Percentiles rank a stretch among this genome's conserved stretches.
These are phyloP conservation scores for Passer domesticus DNA, from an alignment of 2,113 vertebrate genomes.

Conservation along the genomic window DNA sequence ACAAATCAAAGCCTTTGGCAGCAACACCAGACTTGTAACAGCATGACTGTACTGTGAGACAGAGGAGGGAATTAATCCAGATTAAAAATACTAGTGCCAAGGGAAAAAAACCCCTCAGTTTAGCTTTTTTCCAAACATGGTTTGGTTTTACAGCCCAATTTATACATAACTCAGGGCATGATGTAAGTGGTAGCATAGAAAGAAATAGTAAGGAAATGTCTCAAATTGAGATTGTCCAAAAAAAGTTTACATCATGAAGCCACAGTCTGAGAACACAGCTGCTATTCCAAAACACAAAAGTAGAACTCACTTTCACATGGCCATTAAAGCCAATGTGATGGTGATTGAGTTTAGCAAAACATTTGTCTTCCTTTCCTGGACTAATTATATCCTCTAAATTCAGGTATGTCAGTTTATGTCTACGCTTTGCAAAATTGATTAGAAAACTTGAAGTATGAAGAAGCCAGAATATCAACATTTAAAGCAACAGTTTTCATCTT, in stretches of 20 bases:
- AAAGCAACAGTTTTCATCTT: not conserved
- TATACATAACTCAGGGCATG: not conserved
- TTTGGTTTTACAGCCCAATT: not conserved
- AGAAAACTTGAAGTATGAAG: not conserved
- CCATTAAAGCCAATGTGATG: not conserved
- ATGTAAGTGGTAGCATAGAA: not conserved
- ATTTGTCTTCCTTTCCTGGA: not conserved
- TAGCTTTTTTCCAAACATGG: not conserved
- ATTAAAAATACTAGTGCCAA: constrained; percentile 38
- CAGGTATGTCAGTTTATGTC: not conserved
- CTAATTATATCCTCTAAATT: not conserved
- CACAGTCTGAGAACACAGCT: not conserved
- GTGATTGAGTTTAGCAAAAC: not conserved
- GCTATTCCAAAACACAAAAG: not conserved
- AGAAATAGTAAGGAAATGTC: not conserved
- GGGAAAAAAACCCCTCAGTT: accelerated
- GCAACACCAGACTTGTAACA: not conserved
- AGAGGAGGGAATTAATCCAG: constrained; percentile 23
- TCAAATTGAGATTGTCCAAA: not conserved
- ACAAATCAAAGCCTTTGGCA: constrained; percentile 37
- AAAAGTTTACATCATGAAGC: not conserved
- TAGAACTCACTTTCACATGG: not conserved
- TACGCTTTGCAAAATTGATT: not conserved
- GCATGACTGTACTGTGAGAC: not conserved
- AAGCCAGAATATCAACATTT: not conserved